Base-by-base conservation (phyloP, 2,888 invertebrate genomes). In the Erebia aethiops region DNA sequence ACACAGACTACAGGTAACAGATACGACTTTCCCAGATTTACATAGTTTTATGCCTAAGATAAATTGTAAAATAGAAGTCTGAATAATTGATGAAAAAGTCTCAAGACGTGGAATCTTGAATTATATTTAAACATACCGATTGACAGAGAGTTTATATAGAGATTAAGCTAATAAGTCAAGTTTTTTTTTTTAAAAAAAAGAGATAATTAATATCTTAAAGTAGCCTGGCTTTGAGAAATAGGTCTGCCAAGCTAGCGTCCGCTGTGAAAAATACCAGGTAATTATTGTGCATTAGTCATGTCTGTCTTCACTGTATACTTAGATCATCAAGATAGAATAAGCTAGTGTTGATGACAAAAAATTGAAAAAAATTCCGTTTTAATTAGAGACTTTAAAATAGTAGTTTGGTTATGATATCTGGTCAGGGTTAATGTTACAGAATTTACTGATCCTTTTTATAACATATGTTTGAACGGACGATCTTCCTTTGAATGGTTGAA, bases 291-390 rank as follows among this genome's bases (percentile, higher is more conserved):
- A 64, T 63, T 52, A 63, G 63, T 63, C 51, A 52, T n/a, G 63
- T 51, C 51, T 63, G 51, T 63, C 52, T 52, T 35, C 52, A 16
- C 64, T 54, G 52, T 64, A 52, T 64, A 64, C 64, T 52, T 64
- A 16, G 64, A 52, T 64, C 52, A n/a, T 35, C 64, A 54, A 64
- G 64, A 64, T 64, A 52, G 64, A 26, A 26, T 41, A 63, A n/a
- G 51, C n/a, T 63, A 51, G 21, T 63, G 46, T 63, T 51, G 51
- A 51, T 9, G 2, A 21, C 49, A 14, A 46, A 21, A 9, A 49
- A 62, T 21, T 21, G 49, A 62, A 62, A 49, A 62, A 62, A 26
- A 14, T 8, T 21, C 14, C 14, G 13, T 21, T 13, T n/a, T 14
- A 49, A 5, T 35, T 35, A 35, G 35, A 7, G 7, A 35, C 35